Conservation (phyloP, 2,888 invertebrate genomes). For the Tenthredo livida region DNA sequence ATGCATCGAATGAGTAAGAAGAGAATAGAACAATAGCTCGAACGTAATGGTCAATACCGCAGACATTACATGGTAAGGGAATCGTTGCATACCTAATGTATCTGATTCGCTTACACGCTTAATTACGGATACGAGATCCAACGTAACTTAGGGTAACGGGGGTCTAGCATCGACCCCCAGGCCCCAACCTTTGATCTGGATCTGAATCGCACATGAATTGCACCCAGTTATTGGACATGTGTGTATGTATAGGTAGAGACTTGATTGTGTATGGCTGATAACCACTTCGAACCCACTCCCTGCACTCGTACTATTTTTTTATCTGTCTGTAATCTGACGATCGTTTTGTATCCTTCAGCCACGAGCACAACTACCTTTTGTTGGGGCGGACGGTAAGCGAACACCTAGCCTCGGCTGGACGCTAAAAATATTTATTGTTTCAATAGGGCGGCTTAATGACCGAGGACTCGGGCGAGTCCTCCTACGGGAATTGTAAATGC, state of each 20-base stretch:
- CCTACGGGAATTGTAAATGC: constrained; percentile 51
- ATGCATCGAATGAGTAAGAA: background rate
- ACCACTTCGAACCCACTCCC: background rate
- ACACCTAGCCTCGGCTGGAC: constrained; percentile 31
- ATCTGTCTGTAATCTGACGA: constrained; percentile 17
- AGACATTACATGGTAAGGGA: constrained; percentile 19
- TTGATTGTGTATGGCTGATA: constrained; percentile 22
- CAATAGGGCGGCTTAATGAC: constrained; percentile 64
- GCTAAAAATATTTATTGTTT: constrained; percentile 65
- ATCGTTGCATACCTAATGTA: constrained; percentile 46
- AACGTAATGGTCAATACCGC: background rate
- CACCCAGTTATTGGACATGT: background rate
- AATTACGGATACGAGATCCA: constrained; percentile 41
- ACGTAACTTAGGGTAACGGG: constrained; percentile 25
- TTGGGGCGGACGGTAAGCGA: background rate
- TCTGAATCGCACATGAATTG: background rate
- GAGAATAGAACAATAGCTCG: background rate
- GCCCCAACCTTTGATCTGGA: constrained; percentile 38
- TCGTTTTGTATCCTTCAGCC: constrained; percentile 15
- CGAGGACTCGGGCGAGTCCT: constrained; percentile 56
- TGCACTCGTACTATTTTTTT: background rate
- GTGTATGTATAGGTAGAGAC: background rate
- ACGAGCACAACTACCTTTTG: background rate
- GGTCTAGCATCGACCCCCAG: constrained; percentile 16
- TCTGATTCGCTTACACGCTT: constrained; percentile 41